Evolutionary conservation across 2,797 vertebrate genomes (phyloP).

Genomic region (Gambusia yucatana): DNA sequence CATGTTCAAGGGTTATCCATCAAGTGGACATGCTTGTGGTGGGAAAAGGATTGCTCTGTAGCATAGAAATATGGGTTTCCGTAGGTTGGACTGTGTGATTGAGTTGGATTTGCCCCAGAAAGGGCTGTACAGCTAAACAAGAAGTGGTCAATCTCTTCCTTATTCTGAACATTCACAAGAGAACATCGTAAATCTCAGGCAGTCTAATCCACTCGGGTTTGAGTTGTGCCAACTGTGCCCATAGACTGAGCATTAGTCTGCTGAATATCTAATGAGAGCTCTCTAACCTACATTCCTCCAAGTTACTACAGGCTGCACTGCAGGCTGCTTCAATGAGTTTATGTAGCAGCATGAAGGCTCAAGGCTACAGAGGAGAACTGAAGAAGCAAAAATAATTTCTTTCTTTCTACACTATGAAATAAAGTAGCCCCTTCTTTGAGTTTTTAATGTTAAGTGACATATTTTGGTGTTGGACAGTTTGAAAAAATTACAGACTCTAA

Average conservation of each 20-base stretch:
- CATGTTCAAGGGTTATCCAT: slow-evolving; percentile 57
- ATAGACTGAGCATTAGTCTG: slow-evolving; percentile 57
- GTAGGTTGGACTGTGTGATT: slow-evolving; percentile 36
- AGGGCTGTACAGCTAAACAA: slow-evolving; percentile 45
- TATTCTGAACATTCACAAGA: slow-evolving; percentile 51
- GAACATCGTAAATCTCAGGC: slow-evolving; percentile 69
- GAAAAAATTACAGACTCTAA: not conserved
- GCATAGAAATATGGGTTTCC: slow-evolving; percentile 19
- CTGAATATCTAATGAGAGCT: slow-evolving; percentile 61
- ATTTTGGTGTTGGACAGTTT: not conserved
- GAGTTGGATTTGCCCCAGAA: slow-evolving; percentile 53
- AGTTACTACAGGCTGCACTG: slow-evolving; percentile 39
- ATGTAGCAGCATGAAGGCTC: slow-evolving; percentile 14
- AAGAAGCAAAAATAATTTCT: slow-evolving; percentile 9
- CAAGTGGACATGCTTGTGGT: slow-evolving; percentile 41
- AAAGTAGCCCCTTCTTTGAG: not conserved
- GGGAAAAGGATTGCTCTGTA: slow-evolving; percentile 32
- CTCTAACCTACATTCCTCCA: slow-evolving; percentile 66
- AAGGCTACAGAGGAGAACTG: slow-evolving; percentile 4
- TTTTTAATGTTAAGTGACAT: not conserved
- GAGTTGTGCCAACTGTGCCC: slow-evolving; percentile 57
- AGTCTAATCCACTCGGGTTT: slow-evolving; percentile 63
- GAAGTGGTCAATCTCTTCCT: slow-evolving; percentile 59
- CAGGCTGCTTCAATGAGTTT: slow-evolving; percentile 8
- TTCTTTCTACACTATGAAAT: slow-evolving; percentile 9